These are phyloP conservation scores for Malurus melanocephalus DNA, from an alignment of 2,113 vertebrate species.

Conservation along the genomic window DNA sequence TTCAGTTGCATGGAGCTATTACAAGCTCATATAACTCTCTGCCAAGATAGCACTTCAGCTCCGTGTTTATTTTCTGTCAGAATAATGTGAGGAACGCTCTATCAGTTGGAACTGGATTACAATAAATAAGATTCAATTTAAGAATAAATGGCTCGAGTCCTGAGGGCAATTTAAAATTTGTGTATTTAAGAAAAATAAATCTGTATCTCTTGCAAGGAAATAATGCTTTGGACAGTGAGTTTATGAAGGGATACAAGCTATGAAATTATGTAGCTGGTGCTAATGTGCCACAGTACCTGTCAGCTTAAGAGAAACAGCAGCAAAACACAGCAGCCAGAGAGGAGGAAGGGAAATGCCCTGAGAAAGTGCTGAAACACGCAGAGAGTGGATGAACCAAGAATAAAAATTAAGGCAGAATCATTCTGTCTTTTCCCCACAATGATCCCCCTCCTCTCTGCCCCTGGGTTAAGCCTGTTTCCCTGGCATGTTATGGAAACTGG, in stretches of 20 bases:
- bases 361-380: not conserved
- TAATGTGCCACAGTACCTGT: not conserved
- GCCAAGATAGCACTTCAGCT: conserved; percentile 3
- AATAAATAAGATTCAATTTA: conserved; percentile 43
- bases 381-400: not conserved
- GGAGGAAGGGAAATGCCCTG: not conserved
- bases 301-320: not conserved
- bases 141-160: conserved; percentile 38
- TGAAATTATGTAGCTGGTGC: not conserved
- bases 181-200: conserved; percentile 49
- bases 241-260: conserved; percentile 23
- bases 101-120: conserved; percentile 35
- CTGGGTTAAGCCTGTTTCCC: not conserved
- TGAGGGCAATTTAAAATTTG: conserved; percentile 41
- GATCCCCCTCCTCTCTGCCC: not conserved
- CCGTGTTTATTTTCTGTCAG: conserved; percentile 32
- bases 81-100: conserved; percentile 15
- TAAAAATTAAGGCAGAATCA: not conserved
- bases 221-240: not conserved
- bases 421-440: not conserved
- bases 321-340: not conserved
- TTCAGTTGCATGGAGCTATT: not conserved
- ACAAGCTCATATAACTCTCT: not conserved
- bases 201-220: not conserved
- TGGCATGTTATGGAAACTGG: not conserved